Percentiles rank a stretch among this genome's conserved stretches.
Conservation (phyloP, 2,888 invertebrate species). For the Augiades crinisus region DNA sequence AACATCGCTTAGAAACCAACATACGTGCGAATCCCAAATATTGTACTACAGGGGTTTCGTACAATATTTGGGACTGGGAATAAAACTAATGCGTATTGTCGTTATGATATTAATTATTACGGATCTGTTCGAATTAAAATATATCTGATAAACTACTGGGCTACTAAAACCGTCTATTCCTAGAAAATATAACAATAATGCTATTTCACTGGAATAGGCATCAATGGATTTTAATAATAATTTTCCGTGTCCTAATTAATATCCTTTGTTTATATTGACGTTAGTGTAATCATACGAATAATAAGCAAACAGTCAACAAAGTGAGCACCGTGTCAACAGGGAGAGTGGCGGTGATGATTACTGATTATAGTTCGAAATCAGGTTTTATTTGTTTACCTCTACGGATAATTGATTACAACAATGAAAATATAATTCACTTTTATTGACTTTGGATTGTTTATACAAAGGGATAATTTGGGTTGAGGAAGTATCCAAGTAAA, state of each 20-base stretch:
- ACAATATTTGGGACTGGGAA: too few species aligned
- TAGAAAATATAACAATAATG: too few species aligned
- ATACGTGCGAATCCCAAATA: too few species aligned
- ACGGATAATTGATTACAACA: conserved; percentile 2
- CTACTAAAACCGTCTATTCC: too few species aligned
- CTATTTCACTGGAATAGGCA: too few species aligned
- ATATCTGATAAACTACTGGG: background rate
- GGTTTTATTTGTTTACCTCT: conserved; percentile 3
- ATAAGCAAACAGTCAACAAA: conserved; percentile 6
- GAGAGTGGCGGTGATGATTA: conserved; percentile 4
- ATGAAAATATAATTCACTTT: conserved; percentile 4
- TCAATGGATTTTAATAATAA: conserved; percentile 8
- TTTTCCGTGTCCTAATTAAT: conserved; percentile 16
- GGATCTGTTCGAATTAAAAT: too few species aligned
- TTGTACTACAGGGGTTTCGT: too few species aligned
- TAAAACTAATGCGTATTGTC: too few species aligned
- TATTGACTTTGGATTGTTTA: background rate
- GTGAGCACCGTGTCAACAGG: conserved; percentile 15
- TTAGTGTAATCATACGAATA: conserved; percentile 18
- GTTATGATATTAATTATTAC: too few species aligned
- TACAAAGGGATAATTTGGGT: background rate
- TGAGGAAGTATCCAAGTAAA: background rate
- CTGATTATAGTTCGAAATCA: conserved; percentile 3
- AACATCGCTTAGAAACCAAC: too few species aligned
- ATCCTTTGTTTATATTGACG: conserved; percentile 10